These are phyloP conservation scores for Ischnus inquisitorius DNA, from an alignment of 2,888 invertebrate genomes.

Conservation along the genomic window DNA sequence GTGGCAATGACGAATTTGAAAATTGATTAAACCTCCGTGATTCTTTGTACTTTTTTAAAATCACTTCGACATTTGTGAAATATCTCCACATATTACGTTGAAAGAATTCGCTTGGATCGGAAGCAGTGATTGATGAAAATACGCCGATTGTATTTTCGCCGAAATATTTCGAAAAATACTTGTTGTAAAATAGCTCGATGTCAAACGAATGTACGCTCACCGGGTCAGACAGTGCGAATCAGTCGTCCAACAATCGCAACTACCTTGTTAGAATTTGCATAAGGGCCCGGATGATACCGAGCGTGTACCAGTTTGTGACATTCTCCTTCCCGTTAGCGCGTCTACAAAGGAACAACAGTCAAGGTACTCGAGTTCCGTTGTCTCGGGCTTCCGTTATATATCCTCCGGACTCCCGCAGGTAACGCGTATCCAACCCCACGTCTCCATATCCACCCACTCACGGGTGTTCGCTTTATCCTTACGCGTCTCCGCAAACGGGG, in stretches of 20 bases:
- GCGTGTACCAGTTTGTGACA: slow-evolving; percentile 36
- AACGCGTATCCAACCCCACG: slow-evolving; percentile 35
- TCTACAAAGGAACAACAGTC: slow-evolving; percentile 49
- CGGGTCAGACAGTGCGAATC: not conserved
- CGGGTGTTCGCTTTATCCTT: slow-evolving; percentile 1
- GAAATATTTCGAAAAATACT: not conserved
- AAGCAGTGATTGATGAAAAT: too few relatives aligned
- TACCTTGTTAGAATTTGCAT: slow-evolving; percentile 10
- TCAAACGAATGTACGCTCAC: not conserved
- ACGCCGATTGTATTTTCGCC: too few relatives aligned
- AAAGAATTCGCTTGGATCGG: too few relatives aligned
- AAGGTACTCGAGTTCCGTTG: slow-evolving; percentile 38
- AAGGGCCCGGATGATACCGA: slow-evolving; percentile 11
- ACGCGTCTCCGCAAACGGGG: slow-evolving; percentile 28
- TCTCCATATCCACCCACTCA: slow-evolving; percentile 7
- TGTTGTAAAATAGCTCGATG: not conserved
- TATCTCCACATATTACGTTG: too few relatives aligned
- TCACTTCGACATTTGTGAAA: too few relatives aligned
- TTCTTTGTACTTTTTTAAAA: too few relatives aligned
- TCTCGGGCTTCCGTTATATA: slow-evolving; percentile 47
- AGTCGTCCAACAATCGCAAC: not conserved
- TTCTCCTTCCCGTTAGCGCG: slow-evolving; percentile 29
- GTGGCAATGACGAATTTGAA: too few relatives aligned
- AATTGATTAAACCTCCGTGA: too few relatives aligned
- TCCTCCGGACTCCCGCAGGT: slow-evolving; percentile 51